Evolutionary conservation across 2,113 vertebrate genomes (phyloP).

Genomic region (Cardinalis cardinalis): DNA sequence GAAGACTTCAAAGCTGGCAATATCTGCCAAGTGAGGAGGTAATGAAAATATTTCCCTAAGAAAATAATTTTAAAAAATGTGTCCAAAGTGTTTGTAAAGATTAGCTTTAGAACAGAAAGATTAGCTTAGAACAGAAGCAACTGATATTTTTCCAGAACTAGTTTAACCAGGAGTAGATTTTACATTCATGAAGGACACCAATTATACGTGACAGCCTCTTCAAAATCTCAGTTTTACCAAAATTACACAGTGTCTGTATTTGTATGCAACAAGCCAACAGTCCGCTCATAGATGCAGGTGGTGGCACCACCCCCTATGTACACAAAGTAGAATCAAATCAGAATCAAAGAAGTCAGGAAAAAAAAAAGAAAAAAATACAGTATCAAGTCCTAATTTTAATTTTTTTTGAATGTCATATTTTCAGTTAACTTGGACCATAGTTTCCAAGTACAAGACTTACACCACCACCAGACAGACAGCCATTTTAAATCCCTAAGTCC

Average conservation of each 20-base stretch:
- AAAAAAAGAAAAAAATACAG: too few relatives aligned
- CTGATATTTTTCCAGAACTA: neutral
- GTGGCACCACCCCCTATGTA: neutral
- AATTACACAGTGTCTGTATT: neutral
- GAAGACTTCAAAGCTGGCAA: neutral
- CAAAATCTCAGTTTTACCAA: neutral
- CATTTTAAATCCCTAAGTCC: neutral
- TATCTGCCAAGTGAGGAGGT: neutral
- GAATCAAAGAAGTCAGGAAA: neutral
- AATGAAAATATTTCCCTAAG: neutral
- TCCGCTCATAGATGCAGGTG: neutral
- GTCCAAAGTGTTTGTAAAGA: neutral
- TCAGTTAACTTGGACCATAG: neutral
- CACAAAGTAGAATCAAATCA: neutral
- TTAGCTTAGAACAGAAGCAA: conserved; percentile 18
- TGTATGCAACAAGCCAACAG: neutral
- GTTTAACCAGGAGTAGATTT: neutral
- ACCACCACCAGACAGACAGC: neutral
- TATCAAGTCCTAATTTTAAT: neutral
- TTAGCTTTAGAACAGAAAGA: too few relatives aligned
- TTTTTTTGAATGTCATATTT: neutral
- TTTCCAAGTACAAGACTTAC: neutral
- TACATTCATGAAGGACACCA: neutral
- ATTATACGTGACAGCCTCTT: neutral
- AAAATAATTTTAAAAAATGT: neutral